Percentiles rank a stretch among this genome's conserved stretches.
Evolutionary conservation across 2,888 invertebrate genomes (phyloP).

Genomic region (Epirrhoe alternata): DNA sequence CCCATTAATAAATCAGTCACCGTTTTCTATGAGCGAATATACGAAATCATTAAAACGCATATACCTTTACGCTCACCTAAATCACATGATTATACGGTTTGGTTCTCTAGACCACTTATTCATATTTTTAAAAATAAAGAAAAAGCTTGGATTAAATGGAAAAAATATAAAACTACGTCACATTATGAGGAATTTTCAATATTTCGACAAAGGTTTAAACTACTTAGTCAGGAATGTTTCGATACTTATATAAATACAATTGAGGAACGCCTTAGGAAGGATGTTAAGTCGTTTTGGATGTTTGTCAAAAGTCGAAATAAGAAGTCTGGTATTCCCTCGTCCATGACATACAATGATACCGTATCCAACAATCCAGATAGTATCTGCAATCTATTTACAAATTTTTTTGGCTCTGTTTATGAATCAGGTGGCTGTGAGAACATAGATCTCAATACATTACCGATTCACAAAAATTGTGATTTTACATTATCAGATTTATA

Average conservation of each 20-base stretch:
- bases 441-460: background rate
- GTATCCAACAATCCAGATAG: background rate
- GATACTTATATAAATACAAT: slow-evolving; percentile 5
- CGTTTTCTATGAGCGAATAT: background rate
- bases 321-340: background rate
- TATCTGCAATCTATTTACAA: background rate
- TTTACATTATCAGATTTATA: background rate
- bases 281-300: background rate
- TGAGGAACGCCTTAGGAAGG: background rate
- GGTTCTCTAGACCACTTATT: background rate
- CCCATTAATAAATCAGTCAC: background rate
- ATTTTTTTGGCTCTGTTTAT: slow-evolving; percentile 2
- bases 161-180: background rate
- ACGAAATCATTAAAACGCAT: background rate
- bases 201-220: background rate
- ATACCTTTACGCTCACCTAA: slow-evolving; percentile 1
- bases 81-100: background rate
- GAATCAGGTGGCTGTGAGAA: background rate
- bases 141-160: slow-evolving; percentile 3
- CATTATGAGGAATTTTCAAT: slow-evolving; percentile 5
- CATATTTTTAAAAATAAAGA: slow-evolving; percentile 3
- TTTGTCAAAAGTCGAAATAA: slow-evolving; percentile 2
- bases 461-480: background rate
- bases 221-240: background rate
- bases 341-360: background rate